These are phyloP conservation scores for Drosophila arizonae DNA, from an alignment of 1,140 invertebrate genomes.

Conservation along the genomic window DNA sequence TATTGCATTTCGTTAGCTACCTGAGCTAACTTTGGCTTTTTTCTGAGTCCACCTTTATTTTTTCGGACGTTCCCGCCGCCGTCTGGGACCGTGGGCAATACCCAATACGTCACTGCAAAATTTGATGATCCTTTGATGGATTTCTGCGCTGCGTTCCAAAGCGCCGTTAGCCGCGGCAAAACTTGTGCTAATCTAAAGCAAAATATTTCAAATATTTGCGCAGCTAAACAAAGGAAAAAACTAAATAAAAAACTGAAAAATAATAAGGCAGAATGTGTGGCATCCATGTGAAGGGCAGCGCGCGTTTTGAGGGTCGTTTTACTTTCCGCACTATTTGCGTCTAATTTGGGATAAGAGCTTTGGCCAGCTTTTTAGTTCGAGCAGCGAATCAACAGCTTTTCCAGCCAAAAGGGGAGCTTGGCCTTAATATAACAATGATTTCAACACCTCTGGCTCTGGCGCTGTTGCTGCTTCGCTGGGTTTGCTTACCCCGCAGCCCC, in stretches of 20 bases:
- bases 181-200: conserved; percentile 66
- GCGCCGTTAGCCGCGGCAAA: conserved; percentile 66
- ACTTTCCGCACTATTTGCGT: conserved; percentile 63
- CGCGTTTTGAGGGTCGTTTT: conserved; percentile 39
- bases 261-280: conserved; percentile 56
- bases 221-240: conserved; percentile 6
- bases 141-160: conserved; percentile 50
- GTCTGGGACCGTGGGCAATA: conserved; percentile 29
- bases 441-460: conserved; percentile 35
- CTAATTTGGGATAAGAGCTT: conserved; percentile 54
- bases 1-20: conserved; percentile 54
- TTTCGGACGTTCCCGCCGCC: conserved; percentile 46
- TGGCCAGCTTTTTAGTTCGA: conserved; percentile 60
- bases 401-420: background rate
- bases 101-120: conserved; percentile 67
- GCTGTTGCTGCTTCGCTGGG: conserved; percentile 55
- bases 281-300: conserved; percentile 60
- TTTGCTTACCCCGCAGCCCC: conserved; percentile 4
- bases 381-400: conserved; percentile 41
- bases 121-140: conserved; percentile 79
- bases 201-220: conserved; percentile 65
- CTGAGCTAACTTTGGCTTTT: conserved; percentile 9
- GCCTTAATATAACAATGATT: conserved; percentile 23
- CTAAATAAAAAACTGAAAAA: conserved; percentile 1
- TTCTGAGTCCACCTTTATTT: conserved; percentile 20